Conservation (phyloP, 2,888 invertebrate species). For the Eupithecia insigniata region DNA sequence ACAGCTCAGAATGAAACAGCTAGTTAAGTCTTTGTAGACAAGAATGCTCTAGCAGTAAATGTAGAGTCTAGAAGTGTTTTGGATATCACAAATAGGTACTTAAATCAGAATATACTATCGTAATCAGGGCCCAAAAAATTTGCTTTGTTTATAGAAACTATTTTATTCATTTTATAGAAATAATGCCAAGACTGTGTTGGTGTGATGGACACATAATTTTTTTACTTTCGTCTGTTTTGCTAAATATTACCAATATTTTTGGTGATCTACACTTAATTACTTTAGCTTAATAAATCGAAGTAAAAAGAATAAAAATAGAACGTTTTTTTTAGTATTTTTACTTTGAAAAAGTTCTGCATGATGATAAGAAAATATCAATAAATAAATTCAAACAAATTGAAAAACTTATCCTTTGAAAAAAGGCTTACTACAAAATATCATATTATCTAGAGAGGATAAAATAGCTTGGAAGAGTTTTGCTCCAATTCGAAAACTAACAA, state of each 20-base stretch:
- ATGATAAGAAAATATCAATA: no score
- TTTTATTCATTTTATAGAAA: not conserved
- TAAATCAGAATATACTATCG: not conserved
- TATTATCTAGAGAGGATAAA: no score
- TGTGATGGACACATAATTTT: not conserved
- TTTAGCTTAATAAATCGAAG: no score
- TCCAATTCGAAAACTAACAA: no score
- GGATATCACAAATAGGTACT: not conserved
- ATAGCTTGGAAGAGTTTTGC: no score
- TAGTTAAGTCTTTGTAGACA: conserved; percentile 4
- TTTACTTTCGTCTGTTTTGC: not conserved
- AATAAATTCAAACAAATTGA: no score
- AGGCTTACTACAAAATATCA: no score
- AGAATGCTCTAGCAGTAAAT: not conserved
- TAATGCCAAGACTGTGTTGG: not conserved
- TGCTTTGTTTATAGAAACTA: not conserved
- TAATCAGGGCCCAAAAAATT: not conserved
- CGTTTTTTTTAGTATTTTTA: no score
- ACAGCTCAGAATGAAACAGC: conserved; percentile 15
- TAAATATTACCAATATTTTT: not conserved
- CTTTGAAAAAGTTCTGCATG: no score
- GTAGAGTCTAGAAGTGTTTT: not conserved
- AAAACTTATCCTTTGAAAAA: no score
- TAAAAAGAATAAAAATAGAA: no score
- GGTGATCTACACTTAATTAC: no score